phyloP scores from a whole-genome alignment of 2,888 invertebrate species.

The Xestoiulus laeticollis region DNA sequence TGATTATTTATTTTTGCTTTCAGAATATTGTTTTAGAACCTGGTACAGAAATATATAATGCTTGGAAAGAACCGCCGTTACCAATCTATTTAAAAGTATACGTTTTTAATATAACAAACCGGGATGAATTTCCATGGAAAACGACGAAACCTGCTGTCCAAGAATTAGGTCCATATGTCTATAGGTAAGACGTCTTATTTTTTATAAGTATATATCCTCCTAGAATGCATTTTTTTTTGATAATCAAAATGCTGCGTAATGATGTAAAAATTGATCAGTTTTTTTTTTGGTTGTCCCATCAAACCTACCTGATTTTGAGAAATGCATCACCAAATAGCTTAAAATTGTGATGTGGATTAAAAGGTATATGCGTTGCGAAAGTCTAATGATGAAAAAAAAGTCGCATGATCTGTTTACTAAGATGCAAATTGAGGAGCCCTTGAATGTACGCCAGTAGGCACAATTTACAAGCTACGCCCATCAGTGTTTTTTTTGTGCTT shows the following conservation, averaged over 20 bases:
- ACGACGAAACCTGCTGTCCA: conserved; percentile 49
- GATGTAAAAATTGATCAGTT: not conserved
- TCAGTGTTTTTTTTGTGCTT: not conserved
- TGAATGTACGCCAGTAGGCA: not conserved
- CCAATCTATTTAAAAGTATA: conserved; percentile 51
- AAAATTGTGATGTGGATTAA: not conserved
- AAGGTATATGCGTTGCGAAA: not conserved
- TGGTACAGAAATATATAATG: conserved; percentile 48
- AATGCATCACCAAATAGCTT: not conserved
- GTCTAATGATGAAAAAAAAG: not conserved
- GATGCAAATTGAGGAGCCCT: conserved; percentile 34
- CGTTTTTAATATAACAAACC: conserved; percentile 54
- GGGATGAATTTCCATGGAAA: conserved; percentile 52
- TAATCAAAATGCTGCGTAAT: too few relatives aligned
- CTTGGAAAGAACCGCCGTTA: conserved; percentile 54
- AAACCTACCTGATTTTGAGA: too few relatives aligned
- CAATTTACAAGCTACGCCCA: not conserved
- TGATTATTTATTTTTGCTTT: not conserved
- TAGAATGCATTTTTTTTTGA: too few relatives aligned
- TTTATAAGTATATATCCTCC: too few relatives aligned
- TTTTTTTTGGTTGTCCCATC: not conserved
- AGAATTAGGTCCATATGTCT: conserved; percentile 54
- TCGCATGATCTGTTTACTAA: conserved; percentile 10
- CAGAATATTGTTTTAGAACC: conserved; percentile 50
- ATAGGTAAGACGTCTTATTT: conserved; percentile 31